A percentile compares a stretch with the other conserved stretches of the same genome.
phyloP scores from a whole-genome alignment of 2,113 vertebrate genomes.

The Sander lucioperca region DNA sequence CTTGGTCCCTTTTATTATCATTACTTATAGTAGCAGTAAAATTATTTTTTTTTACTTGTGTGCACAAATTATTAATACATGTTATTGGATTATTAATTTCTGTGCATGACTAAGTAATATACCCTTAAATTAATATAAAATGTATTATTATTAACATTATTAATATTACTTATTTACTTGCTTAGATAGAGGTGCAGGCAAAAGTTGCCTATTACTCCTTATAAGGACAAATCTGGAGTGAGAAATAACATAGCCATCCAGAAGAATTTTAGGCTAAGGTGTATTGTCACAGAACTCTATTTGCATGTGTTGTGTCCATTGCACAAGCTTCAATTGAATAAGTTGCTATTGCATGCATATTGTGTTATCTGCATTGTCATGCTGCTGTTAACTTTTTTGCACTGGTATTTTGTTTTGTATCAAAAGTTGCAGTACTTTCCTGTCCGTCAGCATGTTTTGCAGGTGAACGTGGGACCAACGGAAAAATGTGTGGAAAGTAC shows the following conservation, averaged over 20 bases:
- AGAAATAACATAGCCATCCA: not conserved
- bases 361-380: slow-evolving; percentile 32
- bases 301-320: not conserved
- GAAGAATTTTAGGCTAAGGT: not conserved
- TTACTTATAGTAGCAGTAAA: no score
- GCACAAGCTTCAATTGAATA: slow-evolving; percentile 8
- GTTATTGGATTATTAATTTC: no score
- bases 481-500: slow-evolving; percentile 49
- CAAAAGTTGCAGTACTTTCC: slow-evolving; percentile 37
- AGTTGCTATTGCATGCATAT: slow-evolving; percentile 1
- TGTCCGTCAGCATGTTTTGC: slow-evolving; percentile 69
- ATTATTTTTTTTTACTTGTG: no score
- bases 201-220: no score
- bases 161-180: no score
- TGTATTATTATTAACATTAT: no score
- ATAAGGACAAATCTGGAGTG: no score
- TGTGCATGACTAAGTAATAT: no score
- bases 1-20: no score
- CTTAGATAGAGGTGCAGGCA: no score
- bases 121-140: no score
- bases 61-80: no score
- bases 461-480: slow-evolving; percentile 51
- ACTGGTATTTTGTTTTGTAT: slow-evolving; percentile 39
- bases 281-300: not conserved
- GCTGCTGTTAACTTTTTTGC: slow-evolving; percentile 47